Evolutionary conservation across 2,113 vertebrate species (phyloP), one percentile per base, ranked within the genome.

Genomic region (Ictalurus furcatus): DNA sequence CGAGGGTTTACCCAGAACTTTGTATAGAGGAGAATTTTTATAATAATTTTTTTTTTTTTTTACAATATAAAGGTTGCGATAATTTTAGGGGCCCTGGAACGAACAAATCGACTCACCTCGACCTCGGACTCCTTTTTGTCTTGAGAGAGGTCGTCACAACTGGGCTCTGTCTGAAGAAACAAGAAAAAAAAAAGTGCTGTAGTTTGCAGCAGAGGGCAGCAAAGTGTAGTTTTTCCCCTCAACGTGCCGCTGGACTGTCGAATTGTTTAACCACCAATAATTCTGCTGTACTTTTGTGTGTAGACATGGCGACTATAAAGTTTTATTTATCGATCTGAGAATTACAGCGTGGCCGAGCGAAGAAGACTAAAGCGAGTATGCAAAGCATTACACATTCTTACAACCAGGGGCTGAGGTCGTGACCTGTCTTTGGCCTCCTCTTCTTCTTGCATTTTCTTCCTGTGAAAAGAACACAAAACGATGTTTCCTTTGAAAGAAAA

Each of bases 371-470:
- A 87, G n/a, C 34, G 52, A 69, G 83, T 59, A 34, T 14, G 82
- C 8, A 84, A 88, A 86, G 82, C 37, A 71, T 23, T 11, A 91
- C 34, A 67, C 52, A 88, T 67, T 90, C 97, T 98, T 92, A 99
- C 98, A 4, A 97, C 96, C 92, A 97, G 92, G 28, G 96, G 94
- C 91, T 97, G 97, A 88, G 92, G 96, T 93, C 94, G 95, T 94
- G 96, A 92, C 89, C 95, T 95, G 92, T 97, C 97, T 94, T 95
- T 96, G 93, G 97, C 96, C 93, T 99, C 98, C 84, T 99, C 98
- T 0, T 97, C 98, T 89, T 99, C 98, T 94, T 95, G 97, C 92
- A 98, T 94, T 95, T 98, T 99, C 96, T 97, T 95, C 96, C 98
- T 99, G 93, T 83, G 2, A 71, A 90, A 88, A 92, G 67, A 91